Base-by-base conservation (phyloP, 23 tunicate genomes). In the Ciona savignyi region DNA sequence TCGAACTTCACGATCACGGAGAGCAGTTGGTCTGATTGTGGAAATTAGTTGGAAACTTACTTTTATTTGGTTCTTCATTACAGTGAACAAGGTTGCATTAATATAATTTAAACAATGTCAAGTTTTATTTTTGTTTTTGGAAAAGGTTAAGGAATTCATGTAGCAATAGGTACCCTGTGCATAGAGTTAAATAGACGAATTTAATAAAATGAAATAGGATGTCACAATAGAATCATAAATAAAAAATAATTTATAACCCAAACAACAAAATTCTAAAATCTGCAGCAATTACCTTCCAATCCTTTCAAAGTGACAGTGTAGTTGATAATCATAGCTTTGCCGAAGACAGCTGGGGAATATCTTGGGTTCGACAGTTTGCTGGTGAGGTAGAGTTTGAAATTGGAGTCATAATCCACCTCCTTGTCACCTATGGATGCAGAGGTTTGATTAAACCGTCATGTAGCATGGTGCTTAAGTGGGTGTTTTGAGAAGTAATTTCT, bases 1-100 rank as follows among this genome's bases (percentile, higher is more conserved):
- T 95, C 99, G 63, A 95, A 95, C 70, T 95, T 95, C 19, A 95
- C 99, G 60, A 95, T 95, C 30, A 95, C 99, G 21, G 99, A 95
- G 28, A 95, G 72, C 22, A 95, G 82, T 71, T 95, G 99, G 77
- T 95, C 99, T 88, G 79, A n/a, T n/a, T n/a, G n/a, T n/a, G n/a
- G n/a, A n/a, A n/a, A n/a, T n/a, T n/a, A n/a, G n/a, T n/a, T n/a
- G n/a, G n/a, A n/a, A n/a, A n/a, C n/a, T n/a, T n/a, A n/a, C n/a
- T n/a, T n/a, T n/a, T n/a, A n/a, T n/a, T n/a, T n/a, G n/a, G n/a
- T n/a, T n/a, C n/a, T n/a, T n/a, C n/a, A n/a, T n/a, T n/a, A n/a
- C n/a, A n/a, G n/a, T n/a, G n/a, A n/a, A n/a, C n/a, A n/a, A n/a
- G n/a, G n/a, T n/a, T n/a, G n/a, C n/a, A n/a, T n/a, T n/a, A n/a